Evolutionary conservation across 2,113 vertebrate genomes (phyloP).

Genomic region (Chaetura pelagica): DNA sequence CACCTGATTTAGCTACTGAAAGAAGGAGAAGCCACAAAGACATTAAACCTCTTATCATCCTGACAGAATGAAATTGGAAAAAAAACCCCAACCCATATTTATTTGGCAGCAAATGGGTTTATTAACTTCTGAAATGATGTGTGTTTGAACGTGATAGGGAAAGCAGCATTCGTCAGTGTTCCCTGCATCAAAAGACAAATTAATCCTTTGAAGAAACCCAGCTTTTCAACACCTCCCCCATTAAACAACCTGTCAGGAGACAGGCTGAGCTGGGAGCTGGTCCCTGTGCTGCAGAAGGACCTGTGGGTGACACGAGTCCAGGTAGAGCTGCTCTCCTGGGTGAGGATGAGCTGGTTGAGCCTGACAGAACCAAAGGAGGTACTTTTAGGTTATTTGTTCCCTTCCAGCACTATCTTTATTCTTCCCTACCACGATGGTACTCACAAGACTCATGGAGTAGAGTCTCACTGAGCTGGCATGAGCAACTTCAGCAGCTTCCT

Average conservation of each 20-base stretch:
- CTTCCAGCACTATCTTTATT: not conserved
- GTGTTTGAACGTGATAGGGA: constrained; percentile 79
- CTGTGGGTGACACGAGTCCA: not conserved
- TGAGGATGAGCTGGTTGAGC: not conserved
- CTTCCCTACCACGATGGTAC: not conserved
- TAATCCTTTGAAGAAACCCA: constrained; percentile 74
- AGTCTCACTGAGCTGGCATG: fast-evolving
- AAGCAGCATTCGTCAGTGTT: constrained; percentile 69
- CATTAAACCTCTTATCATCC: constrained; percentile 77
- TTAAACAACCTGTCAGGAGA: constrained; percentile 6
- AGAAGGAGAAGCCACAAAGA: constrained; percentile 49
- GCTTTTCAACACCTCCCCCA: constrained; percentile 54
- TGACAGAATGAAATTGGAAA: constrained; percentile 58
- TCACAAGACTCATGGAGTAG: not conserved
- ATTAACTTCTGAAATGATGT: constrained; percentile 71
- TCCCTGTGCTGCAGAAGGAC: not conserved
- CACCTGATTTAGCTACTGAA: constrained; percentile 70
- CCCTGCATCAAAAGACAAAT: constrained; percentile 76
- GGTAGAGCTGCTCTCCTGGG: not conserved
- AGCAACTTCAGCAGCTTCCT: not conserved
- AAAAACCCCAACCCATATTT: not conserved
- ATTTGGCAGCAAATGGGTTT: constrained; percentile 76
- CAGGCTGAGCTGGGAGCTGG: not conserved
- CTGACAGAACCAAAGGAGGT: not conserved
- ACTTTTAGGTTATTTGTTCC: not conserved